These are phyloP conservation scores for Grus americana DNA, from an alignment of 2,113 vertebrate genomes.

Conservation along the genomic window DNA sequence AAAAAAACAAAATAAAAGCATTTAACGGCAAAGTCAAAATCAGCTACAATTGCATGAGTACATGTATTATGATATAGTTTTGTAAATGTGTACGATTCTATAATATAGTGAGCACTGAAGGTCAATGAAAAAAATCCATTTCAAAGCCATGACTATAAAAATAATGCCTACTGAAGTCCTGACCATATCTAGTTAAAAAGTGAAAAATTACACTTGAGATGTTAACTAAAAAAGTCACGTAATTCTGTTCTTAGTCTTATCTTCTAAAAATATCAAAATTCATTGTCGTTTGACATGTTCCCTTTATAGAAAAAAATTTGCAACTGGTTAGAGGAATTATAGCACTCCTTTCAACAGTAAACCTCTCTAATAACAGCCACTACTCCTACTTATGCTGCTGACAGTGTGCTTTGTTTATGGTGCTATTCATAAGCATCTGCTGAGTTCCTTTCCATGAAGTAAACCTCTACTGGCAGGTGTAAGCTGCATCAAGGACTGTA, in stretches of 20 bases:
- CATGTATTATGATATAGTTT: neutral
- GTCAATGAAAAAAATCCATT: neutral
- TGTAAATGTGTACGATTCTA: neutral
- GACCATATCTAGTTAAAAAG: neutral
- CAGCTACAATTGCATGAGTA: neutral
- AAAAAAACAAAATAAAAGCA: neutral
- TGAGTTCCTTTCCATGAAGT: neutral
- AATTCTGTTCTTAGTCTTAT: neutral
- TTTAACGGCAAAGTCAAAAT: neutral
- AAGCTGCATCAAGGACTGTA: neutral
- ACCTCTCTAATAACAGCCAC: neutral
- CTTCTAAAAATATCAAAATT: neutral
- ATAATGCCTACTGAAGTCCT: neutral
- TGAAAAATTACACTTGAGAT: neutral
- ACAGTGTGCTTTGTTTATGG: neutral
- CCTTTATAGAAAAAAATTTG: neutral
- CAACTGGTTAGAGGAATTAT: neutral
- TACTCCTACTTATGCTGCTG: neutral
- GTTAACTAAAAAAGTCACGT: neutral
- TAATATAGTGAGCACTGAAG: neutral
- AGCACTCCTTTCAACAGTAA: neutral
- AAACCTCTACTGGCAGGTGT: neutral
- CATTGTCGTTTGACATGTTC: neutral
- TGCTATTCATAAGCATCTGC: neutral
- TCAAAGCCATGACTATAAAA: neutral